Evolutionary conservation across 1,140 invertebrate species (phyloP).

Genomic region (Lysiphlebus fabarum): DNA sequence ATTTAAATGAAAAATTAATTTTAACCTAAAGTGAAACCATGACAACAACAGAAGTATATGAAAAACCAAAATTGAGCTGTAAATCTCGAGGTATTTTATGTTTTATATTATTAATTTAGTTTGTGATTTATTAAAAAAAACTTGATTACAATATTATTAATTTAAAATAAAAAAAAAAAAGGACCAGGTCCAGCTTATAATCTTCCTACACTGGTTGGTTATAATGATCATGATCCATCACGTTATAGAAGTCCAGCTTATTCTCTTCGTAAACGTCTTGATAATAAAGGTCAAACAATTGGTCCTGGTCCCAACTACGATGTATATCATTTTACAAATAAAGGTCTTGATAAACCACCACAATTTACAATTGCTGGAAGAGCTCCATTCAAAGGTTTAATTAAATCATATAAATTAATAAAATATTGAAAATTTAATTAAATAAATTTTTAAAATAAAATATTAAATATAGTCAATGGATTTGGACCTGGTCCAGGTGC

Average conservation of each 20-base stretch:
- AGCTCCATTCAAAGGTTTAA: conserved; percentile 29
- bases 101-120: neutral
- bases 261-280: conserved; percentile 33
- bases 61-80: conserved; percentile 31
- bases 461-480: conserved; percentile 13
- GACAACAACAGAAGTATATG: conserved; percentile 14
- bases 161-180: conserved; percentile 20
- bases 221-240: conserved; percentile 46
- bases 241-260: conserved; percentile 46
- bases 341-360: conserved; percentile 36
- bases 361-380: conserved; percentile 39
- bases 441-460: conserved; percentile 4
- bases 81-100: conserved; percentile 27
- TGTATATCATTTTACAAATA: conserved; percentile 39
- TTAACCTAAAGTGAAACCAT: neutral
- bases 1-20: neutral
- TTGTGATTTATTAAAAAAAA: conserved; percentile 11
- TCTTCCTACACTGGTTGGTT: conserved; percentile 45
- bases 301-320: conserved; percentile 47
- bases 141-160: conserved; percentile 4
- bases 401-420: neutral
- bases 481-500: conserved; percentile 46
- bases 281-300: conserved; percentile 1
- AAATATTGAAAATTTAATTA: conserved; percentile 5
- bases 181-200: conserved; percentile 51